Conservation (phyloP, 30 jellyfish, hydroid and myxozoan species). For the Turritopsis dohrnii region DNA sequence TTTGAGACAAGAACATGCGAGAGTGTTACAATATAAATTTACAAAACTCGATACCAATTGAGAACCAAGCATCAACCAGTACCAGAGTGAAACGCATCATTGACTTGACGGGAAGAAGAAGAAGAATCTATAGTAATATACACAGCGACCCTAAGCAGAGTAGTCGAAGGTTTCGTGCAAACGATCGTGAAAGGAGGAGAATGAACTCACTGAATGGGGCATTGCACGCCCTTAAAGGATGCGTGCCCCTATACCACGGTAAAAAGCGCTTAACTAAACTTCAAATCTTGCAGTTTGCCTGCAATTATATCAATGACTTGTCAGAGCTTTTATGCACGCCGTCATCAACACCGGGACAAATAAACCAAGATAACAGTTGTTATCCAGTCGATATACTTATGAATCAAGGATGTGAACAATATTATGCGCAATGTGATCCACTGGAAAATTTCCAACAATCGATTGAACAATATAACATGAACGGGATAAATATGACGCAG, state of each 20-base stretch:
- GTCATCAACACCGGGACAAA: background rate
- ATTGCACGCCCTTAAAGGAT: conserved; percentile 65
- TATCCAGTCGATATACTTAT: background rate
- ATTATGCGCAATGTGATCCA: background rate
- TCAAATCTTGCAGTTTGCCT: conserved; percentile 61
- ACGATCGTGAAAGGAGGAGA: conserved; percentile 85
- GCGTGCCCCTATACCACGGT: conserved; percentile 64
- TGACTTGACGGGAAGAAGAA: conserved; percentile 30
- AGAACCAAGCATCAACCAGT: background rate
- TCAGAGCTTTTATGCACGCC: conserved; percentile 46
- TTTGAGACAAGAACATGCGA: background rate
- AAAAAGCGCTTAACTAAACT: conserved; percentile 73
- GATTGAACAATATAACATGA: background rate
- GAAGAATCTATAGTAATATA: conserved; percentile 73
- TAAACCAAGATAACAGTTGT: background rate
- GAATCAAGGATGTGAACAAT: background rate
- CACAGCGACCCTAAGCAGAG: conserved; percentile 85
- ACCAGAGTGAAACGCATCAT: conserved; percentile 21
- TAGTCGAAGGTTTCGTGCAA: conserved; percentile 90
- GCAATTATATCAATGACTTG: conserved; percentile 60
- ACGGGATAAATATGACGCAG: background rate
- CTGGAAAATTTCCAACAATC: background rate
- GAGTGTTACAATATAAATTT: background rate
- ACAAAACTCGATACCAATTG: background rate
- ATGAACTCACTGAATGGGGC: conserved; percentile 92